phyloP scores from a whole-genome alignment of 2,113 vertebrate species.

The Sprattus sprattus region DNA sequence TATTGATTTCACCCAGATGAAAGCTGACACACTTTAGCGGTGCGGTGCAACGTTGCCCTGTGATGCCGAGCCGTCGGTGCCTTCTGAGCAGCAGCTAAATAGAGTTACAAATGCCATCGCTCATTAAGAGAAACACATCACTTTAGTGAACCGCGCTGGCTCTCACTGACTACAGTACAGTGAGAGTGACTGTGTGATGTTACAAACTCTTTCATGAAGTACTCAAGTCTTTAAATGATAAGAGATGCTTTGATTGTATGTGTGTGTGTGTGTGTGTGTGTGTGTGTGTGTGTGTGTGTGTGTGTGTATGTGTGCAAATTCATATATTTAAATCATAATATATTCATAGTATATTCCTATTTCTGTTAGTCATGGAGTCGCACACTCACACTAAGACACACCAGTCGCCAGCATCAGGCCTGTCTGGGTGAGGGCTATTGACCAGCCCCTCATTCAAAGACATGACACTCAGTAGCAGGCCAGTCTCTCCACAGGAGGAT shows the following conservation, averaged over 20 bases:
- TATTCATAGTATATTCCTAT: no score
- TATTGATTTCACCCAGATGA: conserved; percentile 2
- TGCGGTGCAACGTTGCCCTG: neutral
- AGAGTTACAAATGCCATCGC: conserved; percentile 6
- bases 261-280: conserved; percentile 1
- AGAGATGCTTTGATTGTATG: conserved; percentile 19
- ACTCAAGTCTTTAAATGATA: neutral
- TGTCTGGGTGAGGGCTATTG: no score
- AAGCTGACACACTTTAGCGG: conserved; percentile 7
- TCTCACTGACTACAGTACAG: neutral
- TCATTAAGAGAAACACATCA: conserved; percentile 4
- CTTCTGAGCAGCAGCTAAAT: neutral
- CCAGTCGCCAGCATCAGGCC: no score
- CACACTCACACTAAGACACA: neutral
- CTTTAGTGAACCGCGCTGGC: neutral
- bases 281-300: conserved; percentile 6
- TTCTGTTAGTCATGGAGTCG: no score
- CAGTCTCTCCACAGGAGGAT: neutral
- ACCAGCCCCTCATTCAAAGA: neutral
- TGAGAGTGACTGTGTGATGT: neutral
- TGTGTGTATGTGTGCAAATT: neutral
- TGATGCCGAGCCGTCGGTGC: neutral
- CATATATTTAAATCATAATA: no score
- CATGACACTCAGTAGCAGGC: neutral
- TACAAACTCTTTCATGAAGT: neutral